Evolutionary conservation across 2,797 vertebrate genomes (phyloP).

Genomic region (Margarornis squamiger): DNA sequence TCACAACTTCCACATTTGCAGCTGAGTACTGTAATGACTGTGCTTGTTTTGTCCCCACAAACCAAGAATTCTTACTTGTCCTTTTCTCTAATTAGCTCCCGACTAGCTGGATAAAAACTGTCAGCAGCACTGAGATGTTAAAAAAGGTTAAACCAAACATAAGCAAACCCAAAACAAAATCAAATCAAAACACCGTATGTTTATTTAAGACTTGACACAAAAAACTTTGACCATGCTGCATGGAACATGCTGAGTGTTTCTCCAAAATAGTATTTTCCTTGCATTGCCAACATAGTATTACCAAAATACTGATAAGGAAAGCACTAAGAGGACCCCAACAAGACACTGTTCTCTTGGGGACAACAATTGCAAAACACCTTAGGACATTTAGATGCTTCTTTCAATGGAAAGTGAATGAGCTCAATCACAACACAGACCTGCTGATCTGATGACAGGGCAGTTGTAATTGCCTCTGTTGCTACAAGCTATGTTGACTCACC

Average conservation of each 20-base stretch:
- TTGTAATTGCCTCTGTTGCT: not conserved
- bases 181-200: not conserved
- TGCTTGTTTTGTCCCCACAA: not conserved
- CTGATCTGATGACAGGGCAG: not conserved
- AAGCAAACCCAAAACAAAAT: not conserved
- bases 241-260: not conserved
- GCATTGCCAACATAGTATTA: not conserved
- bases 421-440: not conserved
- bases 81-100: not conserved
- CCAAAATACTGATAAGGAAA: not conserved
- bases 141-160: not conserved
- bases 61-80: not conserved
- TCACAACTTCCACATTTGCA: not conserved
- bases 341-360: not conserved
- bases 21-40: not conserved
- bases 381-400: not conserved
- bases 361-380: not conserved
- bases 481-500: not conserved
- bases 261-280: not conserved
- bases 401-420: not conserved
- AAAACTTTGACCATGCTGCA: not conserved
- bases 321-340: not conserved
- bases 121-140: not conserved
- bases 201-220: not conserved
- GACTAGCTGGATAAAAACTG: not conserved